phyloP scores from a whole-genome alignment of 37 sponge, comb jelly and placozoan species.

The Dysidea cf. avara region DNA sequence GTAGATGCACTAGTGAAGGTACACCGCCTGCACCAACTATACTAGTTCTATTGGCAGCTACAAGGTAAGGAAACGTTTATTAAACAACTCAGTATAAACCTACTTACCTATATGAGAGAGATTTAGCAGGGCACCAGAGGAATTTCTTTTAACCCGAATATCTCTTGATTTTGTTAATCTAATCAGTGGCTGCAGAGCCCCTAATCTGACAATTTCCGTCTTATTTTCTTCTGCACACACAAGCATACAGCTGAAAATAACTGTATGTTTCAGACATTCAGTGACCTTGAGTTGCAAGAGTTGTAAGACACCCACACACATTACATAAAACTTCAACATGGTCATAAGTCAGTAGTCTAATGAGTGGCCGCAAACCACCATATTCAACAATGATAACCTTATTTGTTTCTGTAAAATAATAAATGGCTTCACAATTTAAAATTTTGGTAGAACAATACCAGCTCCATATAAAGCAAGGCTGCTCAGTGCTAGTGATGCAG shows the following conservation, averaged over 20 bases:
- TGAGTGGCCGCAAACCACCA: constrained; percentile 72
- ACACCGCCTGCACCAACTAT: constrained; percentile 67
- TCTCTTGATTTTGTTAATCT: constrained; percentile 39
- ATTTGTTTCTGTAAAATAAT: constrained; percentile 45
- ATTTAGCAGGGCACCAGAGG: constrained; percentile 82
- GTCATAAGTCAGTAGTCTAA: constrained; percentile 47
- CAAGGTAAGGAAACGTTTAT: no score
- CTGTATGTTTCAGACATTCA: not conserved
- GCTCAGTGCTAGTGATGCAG: constrained; percentile 81
- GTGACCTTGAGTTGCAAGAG: constrained; percentile 71
- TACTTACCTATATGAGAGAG: constrained; percentile 80
- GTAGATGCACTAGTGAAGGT: constrained; percentile 60
- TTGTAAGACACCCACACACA: constrained; percentile 90
- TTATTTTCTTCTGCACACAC: constrained; percentile 64
- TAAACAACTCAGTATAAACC: no score
- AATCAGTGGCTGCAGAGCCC: constrained; percentile 67
- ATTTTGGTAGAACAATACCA: constrained; percentile 46
- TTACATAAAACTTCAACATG: constrained; percentile 87
- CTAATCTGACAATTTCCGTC: constrained; percentile 58
- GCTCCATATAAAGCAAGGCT: constrained; percentile 83
- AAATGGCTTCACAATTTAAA: not conserved
- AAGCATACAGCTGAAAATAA: not conserved
- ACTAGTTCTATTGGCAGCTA: constrained; percentile 64
- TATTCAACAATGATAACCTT: constrained; percentile 68
- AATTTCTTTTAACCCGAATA: constrained; percentile 71